Conservation (phyloP, 2,797 vertebrate species). For the Siniperca obscura region DNA sequence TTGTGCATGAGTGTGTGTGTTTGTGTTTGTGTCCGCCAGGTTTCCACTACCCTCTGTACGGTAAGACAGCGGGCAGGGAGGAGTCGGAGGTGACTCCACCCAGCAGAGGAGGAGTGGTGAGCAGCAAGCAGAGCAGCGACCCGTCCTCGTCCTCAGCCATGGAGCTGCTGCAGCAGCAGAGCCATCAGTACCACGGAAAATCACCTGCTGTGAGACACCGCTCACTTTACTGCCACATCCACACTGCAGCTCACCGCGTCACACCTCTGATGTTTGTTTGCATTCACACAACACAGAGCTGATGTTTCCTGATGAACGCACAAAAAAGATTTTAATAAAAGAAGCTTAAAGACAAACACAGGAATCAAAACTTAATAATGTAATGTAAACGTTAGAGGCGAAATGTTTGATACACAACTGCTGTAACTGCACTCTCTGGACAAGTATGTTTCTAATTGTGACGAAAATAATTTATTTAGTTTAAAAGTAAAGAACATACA, state of each 20-base stretch:
- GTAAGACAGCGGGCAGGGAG: constrained; percentile 96
- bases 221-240: constrained; percentile 21
- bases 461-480: background rate
- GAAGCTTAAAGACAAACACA: background rate
- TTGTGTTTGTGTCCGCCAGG: constrained; percentile 75
- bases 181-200: constrained; percentile 93
- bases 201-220: constrained; percentile 91
- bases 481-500: background rate
- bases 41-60: constrained; percentile 98
- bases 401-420: background rate
- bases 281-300: background rate
- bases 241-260: constrained; percentile 4
- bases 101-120: constrained; percentile 87
- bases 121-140: constrained; percentile 88
- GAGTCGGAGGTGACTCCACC: constrained; percentile 92
- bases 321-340: background rate
- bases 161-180: constrained; percentile 95
- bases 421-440: background rate
- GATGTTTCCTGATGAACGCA: background rate
- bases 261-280: constrained; percentile 23
- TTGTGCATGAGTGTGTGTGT: background rate
- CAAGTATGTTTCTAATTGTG: background rate
- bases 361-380: background rate
- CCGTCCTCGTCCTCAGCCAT: constrained; percentile 91
- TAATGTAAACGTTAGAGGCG: background rate